phyloP scores from a whole-genome alignment of 37 sponge, comb jelly and placozoan species.

The Spongilla lacustris region DNA sequence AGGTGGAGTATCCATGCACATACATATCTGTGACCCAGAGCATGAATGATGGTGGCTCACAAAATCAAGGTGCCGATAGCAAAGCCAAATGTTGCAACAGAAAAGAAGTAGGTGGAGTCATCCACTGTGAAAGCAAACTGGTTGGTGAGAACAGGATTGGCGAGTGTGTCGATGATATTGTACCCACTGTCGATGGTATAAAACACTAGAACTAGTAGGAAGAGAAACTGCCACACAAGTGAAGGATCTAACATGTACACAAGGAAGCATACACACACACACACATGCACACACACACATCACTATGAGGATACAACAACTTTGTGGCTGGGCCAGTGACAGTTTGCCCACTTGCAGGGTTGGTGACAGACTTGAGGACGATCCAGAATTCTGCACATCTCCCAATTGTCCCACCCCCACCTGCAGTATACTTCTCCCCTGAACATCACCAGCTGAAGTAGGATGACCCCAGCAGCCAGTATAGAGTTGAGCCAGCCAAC shows the following conservation, averaged over 20 bases:
- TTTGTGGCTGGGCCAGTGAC: neutral
- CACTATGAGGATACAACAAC: neutral
- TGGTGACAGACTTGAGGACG: too few species aligned
- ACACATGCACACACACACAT: too few species aligned
- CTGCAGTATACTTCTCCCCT: neutral
- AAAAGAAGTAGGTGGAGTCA: conserved; percentile 32
- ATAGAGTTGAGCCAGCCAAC: neutral
- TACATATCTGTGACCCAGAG: too few species aligned
- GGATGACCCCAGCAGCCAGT: neutral
- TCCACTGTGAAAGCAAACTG: conserved; percentile 67
- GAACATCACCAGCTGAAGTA: neutral
- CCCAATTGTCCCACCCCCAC: neutral
- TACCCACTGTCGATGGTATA: neutral
- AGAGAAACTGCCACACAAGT: neutral
- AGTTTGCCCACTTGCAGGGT: neutral
- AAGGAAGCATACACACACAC: neutral
- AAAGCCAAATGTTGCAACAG: neutral
- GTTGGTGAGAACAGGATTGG: conserved; percentile 67
- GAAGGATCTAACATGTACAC: neutral
- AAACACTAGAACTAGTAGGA: neutral
- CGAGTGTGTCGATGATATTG: conserved; percentile 50
- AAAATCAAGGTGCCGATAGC: neutral
- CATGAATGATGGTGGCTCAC: neutral
- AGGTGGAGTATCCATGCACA: too few species aligned
- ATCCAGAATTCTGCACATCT: neutral